Evolutionary conservation across 30 jellyfish, hydroid and myxozoan species (phyloP), one percentile per base, ranked within the genome.

Genomic region (Aurelia sp.): DNA sequence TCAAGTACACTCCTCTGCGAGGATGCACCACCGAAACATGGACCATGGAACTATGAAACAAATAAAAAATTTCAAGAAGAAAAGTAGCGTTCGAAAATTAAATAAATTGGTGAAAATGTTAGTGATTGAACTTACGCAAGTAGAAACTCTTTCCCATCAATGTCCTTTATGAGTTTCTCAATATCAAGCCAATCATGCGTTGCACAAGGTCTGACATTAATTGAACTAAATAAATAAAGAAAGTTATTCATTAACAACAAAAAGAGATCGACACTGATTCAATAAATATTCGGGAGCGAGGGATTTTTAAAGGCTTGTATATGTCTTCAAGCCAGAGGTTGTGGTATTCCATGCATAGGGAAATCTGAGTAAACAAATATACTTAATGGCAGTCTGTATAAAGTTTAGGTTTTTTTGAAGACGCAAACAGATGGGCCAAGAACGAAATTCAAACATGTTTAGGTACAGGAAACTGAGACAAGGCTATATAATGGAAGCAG

Each of bases 161-260:
- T 62, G 19, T 47, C 3, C 41, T 78, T 73, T 3, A 69, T 60
- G 1, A 92, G 85, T 11, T 55, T 74, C 59, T 72, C 82, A 57
- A 92, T 85, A 23, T 70, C 86, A 15, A 51, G 64, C 11, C 20
- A 23, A 73, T 92, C 98, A 17, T 63, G 70, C 18, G 35, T 86
- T 0, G 40, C 22, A 76, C 96, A 86, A 9, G 67, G 61, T 13
- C 98, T 82, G n/a, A 92, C 95, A 7, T 33, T 52, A 37, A 92
- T 58, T 18, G 90, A 75, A 27, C 98, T 92, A 67, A 52, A 37
- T 22, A 3, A 62, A 63, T 1, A 58, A 59, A 12, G 23, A 59
- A 59, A 59, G 55, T 0, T 44, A 44, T 44, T 5, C 15, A 13
- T 44, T 7, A 44, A 5, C 13, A 44, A 10, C 55, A 44, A 44